phyloP scores from a whole-genome alignment of 2,797 vertebrate species.

The Ataeniobius toweri region DNA sequence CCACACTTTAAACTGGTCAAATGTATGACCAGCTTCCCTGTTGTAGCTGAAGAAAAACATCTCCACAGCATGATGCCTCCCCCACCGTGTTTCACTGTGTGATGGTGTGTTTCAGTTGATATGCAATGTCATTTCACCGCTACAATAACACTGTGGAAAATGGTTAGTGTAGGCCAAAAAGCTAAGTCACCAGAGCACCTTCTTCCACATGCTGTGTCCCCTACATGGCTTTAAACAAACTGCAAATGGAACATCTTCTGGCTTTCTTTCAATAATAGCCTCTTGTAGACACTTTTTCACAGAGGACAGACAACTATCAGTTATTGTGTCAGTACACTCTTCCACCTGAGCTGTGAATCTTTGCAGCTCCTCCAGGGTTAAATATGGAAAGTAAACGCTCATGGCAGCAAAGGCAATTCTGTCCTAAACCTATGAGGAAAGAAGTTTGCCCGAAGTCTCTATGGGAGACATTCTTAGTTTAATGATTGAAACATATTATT shows the following conservation, averaged over 20 bases:
- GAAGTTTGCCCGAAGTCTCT: not conserved
- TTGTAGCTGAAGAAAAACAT: too few relatives aligned
- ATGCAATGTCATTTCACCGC: not conserved
- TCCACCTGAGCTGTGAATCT: not conserved
- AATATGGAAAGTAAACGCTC: not conserved
- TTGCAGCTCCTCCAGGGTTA: not conserved
- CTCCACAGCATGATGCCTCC: not conserved
- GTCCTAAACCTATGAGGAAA: not conserved
- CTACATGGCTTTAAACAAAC: too few relatives aligned
- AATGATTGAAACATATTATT: slow-evolving; percentile 22
- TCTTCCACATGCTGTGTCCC: too few relatives aligned
- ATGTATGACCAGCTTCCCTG: too few relatives aligned
- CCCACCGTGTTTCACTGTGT: not conserved
- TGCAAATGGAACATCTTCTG: not conserved
- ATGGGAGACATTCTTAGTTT: slow-evolving; percentile 14
- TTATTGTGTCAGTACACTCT: not conserved
- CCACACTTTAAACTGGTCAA: too few relatives aligned
- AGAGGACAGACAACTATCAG: not conserved
- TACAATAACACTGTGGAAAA: too few relatives aligned
- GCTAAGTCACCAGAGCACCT: too few relatives aligned
- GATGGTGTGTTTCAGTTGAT: not conserved
- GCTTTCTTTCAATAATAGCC: not conserved
- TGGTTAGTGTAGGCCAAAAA: too few relatives aligned
- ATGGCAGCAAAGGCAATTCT: not conserved
- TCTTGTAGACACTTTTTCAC: not conserved